phyloP scores from a whole-genome alignment of 1,140 invertebrate genomes.

The Cotesia glomerata region DNA sequence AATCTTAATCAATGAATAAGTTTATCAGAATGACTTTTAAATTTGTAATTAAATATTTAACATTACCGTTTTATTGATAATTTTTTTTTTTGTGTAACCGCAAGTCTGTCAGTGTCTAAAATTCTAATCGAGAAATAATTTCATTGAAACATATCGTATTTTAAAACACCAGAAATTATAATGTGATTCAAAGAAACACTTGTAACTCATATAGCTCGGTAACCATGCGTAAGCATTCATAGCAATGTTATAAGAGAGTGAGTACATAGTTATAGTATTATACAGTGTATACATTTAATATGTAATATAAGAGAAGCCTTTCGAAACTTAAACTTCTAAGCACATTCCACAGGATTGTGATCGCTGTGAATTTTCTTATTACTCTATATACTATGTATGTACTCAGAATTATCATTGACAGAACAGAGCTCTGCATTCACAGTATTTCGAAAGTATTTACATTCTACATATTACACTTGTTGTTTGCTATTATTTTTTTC shows the following conservation, averaged over 20 bases:
- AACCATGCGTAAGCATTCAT: no score
- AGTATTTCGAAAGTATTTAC: conserved; percentile 8
- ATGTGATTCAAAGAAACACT: no score
- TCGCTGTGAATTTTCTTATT: conserved; percentile 49
- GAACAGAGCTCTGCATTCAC: conserved; percentile 14
- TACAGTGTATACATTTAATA: not conserved
- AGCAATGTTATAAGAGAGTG: not conserved
- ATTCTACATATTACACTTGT: not conserved
- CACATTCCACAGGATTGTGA: conserved; percentile 57
- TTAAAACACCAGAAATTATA: no score
- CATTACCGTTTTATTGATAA: no score
- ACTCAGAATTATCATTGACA: conserved; percentile 28
- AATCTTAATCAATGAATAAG: no score
- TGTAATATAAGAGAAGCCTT: conserved; percentile 44
- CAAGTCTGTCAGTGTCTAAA: no score
- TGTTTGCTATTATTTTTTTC: not conserved
- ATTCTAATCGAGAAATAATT: no score
- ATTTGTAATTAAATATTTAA: no score
- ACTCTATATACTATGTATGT: conserved; percentile 34
- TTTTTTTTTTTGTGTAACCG: no score
- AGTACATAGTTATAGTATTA: not conserved
- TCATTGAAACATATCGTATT: no score
- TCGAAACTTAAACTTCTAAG: conserved; percentile 51
- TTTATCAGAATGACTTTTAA: no score
- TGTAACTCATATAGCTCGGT: no score